These are phyloP conservation scores for Neomorphus geoffroyi DNA, from an alignment of 2,797 vertebrate genomes.

Conservation along the genomic window DNA sequence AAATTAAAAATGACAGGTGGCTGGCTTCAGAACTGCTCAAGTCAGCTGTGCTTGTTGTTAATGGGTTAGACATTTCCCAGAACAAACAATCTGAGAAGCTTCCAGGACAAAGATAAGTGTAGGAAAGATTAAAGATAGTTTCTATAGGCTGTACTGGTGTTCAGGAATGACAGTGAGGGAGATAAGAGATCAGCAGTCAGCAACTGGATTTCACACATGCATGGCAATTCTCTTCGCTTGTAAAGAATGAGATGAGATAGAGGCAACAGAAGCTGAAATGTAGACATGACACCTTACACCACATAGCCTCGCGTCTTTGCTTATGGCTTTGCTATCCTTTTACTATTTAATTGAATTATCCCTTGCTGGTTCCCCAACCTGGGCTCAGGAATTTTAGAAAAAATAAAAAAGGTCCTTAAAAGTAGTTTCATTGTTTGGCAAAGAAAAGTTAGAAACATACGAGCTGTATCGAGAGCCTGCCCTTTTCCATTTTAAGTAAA, in stretches of 20 bases:
- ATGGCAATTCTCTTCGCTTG: background rate
- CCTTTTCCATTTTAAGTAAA: background rate
- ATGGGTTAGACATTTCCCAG: background rate
- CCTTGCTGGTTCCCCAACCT: background rate
- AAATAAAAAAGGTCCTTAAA: background rate
- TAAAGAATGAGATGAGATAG: background rate
- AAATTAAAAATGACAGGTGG: slow-evolving; percentile 38
- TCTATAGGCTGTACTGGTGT: background rate
- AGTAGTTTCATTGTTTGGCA: background rate
- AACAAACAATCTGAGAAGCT: background rate
- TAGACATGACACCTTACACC: background rate
- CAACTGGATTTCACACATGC: background rate
- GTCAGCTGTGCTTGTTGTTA: background rate
- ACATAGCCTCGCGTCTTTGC: background rate
- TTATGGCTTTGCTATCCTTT: background rate
- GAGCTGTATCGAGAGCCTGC: background rate
- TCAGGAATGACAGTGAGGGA: background rate
- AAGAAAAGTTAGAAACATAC: background rate
- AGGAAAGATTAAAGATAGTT: background rate
- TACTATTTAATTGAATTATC: background rate
- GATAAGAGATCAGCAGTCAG: background rate
- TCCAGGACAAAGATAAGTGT: background rate
- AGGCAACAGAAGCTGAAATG: background rate
- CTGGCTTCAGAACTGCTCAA: background rate
- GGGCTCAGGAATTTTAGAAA: background rate